phyloP scores from a whole-genome alignment of 2,888 invertebrate species.

The Ceriagrion tenellum region DNA sequence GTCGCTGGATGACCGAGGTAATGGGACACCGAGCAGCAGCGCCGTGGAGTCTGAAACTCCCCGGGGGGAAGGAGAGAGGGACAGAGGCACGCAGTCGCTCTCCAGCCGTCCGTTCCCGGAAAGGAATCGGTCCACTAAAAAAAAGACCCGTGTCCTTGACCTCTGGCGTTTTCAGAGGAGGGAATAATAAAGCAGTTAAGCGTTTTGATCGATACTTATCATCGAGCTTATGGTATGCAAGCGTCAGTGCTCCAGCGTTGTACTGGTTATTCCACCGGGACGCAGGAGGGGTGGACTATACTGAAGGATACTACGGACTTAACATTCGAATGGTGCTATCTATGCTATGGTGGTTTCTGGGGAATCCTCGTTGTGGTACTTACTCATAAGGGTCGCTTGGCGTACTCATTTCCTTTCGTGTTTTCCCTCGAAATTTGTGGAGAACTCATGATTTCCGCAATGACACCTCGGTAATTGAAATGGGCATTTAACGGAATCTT shows the following conservation, averaged over 20 bases:
- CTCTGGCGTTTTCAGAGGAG: neutral
- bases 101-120: slow-evolving; percentile 70
- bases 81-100: slow-evolving; percentile 70
- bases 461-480: neutral
- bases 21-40: slow-evolving; percentile 51
- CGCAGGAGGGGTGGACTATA: neutral
- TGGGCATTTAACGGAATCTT: neutral
- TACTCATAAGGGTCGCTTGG: neutral
- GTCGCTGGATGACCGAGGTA: slow-evolving; percentile 73
- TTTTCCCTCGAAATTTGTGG: neutral
- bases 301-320: neutral
- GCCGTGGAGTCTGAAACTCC: slow-evolving; percentile 69
- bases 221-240: neutral
- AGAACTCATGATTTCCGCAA: neutral
- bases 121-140: slow-evolving; percentile 2
- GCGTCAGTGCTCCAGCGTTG: neutral
- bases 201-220: slow-evolving; percentile 17
- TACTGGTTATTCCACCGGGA: neutral
- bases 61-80: slow-evolving; percentile 69
- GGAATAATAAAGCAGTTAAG: slow-evolving; percentile 16
- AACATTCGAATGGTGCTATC: neutral
- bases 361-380: neutral
- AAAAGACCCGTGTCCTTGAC: slow-evolving; percentile 12
- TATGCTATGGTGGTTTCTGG: too few relatives aligned
- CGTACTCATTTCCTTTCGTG: neutral